A percentile compares a stretch with the other conserved stretches of the same genome.
Conservation (phyloP, 2,888 invertebrate species). For the Matsumyia berberina region DNA sequence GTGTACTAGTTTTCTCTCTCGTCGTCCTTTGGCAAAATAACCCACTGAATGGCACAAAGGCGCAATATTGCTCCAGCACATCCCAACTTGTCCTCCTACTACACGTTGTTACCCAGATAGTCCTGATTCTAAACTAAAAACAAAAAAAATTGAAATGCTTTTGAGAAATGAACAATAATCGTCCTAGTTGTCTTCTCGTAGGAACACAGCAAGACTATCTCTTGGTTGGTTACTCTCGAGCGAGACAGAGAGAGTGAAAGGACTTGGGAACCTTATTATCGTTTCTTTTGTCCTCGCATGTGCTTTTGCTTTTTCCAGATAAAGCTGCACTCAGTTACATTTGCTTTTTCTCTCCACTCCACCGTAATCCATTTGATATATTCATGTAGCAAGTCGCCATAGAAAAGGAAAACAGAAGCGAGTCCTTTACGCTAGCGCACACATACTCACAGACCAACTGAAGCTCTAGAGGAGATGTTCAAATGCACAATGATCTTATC, state of each 20-base stretch:
- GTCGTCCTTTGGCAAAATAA: constrained; percentile 26
- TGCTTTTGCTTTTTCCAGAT: constrained; percentile 45
- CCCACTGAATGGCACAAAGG: constrained; percentile 38
- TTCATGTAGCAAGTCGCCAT: constrained; percentile 16
- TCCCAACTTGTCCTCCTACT: constrained; percentile 6
- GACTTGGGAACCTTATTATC: constrained; percentile 62
- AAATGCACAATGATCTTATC: constrained; percentile 71
- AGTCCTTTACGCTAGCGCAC: constrained; percentile 31
- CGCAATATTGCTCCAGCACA: constrained; percentile 37
- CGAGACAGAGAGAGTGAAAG: constrained; percentile 4
- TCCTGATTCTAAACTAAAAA: constrained; percentile 14
- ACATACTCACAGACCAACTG: background rate
- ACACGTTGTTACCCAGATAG: constrained; percentile 7
- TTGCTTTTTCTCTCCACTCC: constrained; percentile 40
- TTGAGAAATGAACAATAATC: constrained; percentile 54
- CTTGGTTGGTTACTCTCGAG: too few relatives aligned
- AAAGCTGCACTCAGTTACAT: constrained; percentile 64
- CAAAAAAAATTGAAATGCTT: constrained; percentile 27
- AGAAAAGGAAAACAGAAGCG: constrained; percentile 9
- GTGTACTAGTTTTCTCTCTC: constrained; percentile 30
- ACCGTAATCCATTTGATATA: constrained; percentile 39
- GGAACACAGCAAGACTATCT: background rate
- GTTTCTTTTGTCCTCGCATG: constrained; percentile 60
- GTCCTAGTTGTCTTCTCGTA: constrained; percentile 24
- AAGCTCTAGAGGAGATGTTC: constrained; percentile 34